Evolutionary conservation across 2,888 invertebrate genomes (phyloP), one percentile per base, ranked within the genome.

Genomic region (Strigamia maritima): DNA sequence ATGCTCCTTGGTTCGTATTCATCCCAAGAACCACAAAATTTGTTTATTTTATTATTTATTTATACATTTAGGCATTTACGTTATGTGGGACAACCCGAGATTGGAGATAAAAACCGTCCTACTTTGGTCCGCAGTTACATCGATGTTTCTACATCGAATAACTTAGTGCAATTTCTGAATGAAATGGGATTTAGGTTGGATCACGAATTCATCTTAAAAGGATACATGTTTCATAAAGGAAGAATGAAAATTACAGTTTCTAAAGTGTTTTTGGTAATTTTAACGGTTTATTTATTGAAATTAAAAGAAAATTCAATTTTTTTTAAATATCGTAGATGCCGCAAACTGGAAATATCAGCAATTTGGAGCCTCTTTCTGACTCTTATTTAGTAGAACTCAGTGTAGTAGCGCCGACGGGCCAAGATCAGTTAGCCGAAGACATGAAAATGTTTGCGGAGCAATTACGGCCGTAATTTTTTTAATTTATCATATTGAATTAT

Each of bases 181-280:
- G 97, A 97, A 87, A 89, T 97, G 82, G 97, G 97, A 12, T 82
- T 38, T 14, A 78, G 78, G 81, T 88, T 96, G 81, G 97, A 98
- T 85, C 97, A 95, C 89, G 97, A 98, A 87, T 97, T 94, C 85
- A 93, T 95, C 82, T 92, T 94, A 0, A 92, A 95, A 87, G 98
- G 94, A 86, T 96, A 93, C 84, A 94, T 97, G 92, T 97, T 97
- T 84, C 90, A 96, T 80, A 98, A 98, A 87, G 98, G 97, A 0
- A 90, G 97, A 80, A 96, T 98, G 95, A 98, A 98, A 87, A 93
- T 97, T 24, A 96, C 95, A 0, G 97, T 98, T 0, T 94, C 96
- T 0, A 97, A 97, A 87, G 92, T 97, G 80, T 95, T 93, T 84
- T 75, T 81, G 80, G 80, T 80, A 78, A 75, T 2, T 44, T 77